A percentile compares a stretch with the other conserved stretches of the same genome.
phyloP scores from a whole-genome alignment of 2,888 invertebrate genomes.

The Apamea crenata region DNA sequence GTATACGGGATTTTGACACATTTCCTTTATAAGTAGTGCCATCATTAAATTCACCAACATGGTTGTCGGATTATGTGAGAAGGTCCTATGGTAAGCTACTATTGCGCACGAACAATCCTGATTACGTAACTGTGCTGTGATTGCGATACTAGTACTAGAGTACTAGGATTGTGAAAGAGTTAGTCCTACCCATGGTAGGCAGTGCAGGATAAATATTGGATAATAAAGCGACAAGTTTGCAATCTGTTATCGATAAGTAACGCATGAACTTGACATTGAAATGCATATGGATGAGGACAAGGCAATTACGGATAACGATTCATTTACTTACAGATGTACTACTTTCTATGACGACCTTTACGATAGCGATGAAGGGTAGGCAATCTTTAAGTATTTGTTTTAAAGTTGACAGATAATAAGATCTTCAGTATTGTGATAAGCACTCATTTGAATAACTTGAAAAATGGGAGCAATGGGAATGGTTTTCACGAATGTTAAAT shows the following conservation, averaged over 20 bases:
- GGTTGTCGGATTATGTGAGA: not conserved
- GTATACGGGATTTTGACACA: not conserved
- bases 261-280: constrained; percentile 10
- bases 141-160: constrained; percentile 4
- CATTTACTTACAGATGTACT: not conserved
- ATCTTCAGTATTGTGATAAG: not conserved
- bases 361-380: not conserved
- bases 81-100: not conserved
- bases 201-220: too few relatives aligned
- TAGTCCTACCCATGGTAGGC: not conserved
- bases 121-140: constrained; percentile 3
- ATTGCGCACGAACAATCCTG: constrained; percentile 9
- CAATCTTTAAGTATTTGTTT: not conserved
- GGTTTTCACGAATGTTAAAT: too few relatives aligned
- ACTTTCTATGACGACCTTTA: not conserved
- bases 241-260: not conserved
- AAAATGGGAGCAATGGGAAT: not conserved
- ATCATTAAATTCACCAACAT: not conserved
- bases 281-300: not conserved
- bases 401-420: too few relatives aligned
- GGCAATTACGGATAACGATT: not conserved
- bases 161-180: constrained; percentile 27
- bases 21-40: not conserved
- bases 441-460: not conserved
- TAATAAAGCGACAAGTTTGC: not conserved